Base-by-base conservation (phyloP, 2,797 vertebrate species). In the Novumbra hubbsi region DNA sequence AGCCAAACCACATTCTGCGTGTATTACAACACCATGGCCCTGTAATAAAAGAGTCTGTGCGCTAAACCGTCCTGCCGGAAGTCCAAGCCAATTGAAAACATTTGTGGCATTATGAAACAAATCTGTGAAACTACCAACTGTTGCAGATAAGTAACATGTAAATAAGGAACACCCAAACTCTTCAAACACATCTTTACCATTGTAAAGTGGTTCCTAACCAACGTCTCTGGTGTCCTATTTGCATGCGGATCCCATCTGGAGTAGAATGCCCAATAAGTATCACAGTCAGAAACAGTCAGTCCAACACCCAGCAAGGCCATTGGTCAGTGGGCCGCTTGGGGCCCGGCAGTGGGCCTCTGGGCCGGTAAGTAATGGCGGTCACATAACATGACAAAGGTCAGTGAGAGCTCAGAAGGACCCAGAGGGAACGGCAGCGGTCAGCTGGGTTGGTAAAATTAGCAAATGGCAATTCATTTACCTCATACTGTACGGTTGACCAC, bases 351-450 rank as follows among this genome's bases (percentile, higher is more conserved):
- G 41, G 71, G 79, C 82, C 77, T 68, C 68, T 62, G 81, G 83
- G 73, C 55, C 81, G 83, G 83, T 72, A 24, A 72, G 80, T 66
- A 74, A 75, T 84, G 84, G 87, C 82, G 55, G 21, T 57, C n/a
- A 81, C 81, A 84, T 86, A 87, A 83, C 82, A 80, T 78, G 83
- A 78, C 79, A 78, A 89, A 88, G 89, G 88, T 90, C 88, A 84
- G 78, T 82, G 77, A 63, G 82, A 88, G 81, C 72, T 72, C 79
- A 74, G 72, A 76, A 57, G 74, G 70, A 30, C 80, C 85, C 80
- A 57, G 69, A 34, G 85, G 84, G 65, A 45, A 45, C 45, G 71
- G 75, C 63, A n/a, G 70, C 73, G 74, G 84, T 78, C 84, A 77
- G 75, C 83, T 72, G 73, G 11, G n/a, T 24, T 3, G 72, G 78